Conservation (phyloP, 2,888 invertebrate species). For the Lithosia quadra region DNA sequence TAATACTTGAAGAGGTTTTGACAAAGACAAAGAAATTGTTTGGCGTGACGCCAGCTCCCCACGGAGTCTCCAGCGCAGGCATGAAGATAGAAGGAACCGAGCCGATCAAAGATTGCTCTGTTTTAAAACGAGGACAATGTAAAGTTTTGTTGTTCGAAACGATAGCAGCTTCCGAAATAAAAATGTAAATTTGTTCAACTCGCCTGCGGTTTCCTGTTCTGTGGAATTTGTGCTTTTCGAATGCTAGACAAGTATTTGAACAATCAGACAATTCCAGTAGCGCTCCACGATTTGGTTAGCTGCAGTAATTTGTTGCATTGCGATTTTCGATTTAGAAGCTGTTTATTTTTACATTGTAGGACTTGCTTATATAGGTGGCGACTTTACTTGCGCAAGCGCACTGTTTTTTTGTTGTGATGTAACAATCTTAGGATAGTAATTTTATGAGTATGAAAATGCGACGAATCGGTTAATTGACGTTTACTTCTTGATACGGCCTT, state of each 20-base stretch:
- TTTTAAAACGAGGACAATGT: constrained; percentile 72
- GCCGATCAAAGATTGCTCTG: constrained; percentile 80
- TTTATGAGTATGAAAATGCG: too few species aligned
- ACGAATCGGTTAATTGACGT: too few species aligned
- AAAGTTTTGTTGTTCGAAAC: constrained; percentile 74
- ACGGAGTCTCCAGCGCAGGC: constrained; percentile 57
- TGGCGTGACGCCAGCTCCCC: constrained; percentile 70
- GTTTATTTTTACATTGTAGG: constrained; percentile 19
- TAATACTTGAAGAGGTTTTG: constrained; percentile 71
- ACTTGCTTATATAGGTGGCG: neutral
- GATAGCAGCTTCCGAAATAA: constrained; percentile 74
- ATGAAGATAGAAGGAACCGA: constrained; percentile 63
- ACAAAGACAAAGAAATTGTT: constrained; percentile 81
- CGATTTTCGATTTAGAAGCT: constrained; percentile 38
- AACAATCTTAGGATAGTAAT: too few species aligned
- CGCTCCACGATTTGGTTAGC: constrained; percentile 51
- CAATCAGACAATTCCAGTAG: constrained; percentile 63
- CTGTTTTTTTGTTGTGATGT: neutral
- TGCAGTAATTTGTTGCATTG: constrained; percentile 59
- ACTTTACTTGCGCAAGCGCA: neutral
- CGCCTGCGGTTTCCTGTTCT: constrained; percentile 58
- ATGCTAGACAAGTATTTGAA: constrained; percentile 66
- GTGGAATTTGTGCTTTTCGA: constrained; percentile 65
- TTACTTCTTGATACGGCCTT: too few species aligned
- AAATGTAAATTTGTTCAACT: constrained; percentile 78